These are phyloP conservation scores for Poecilia wingei DNA, from an alignment of 2,797 vertebrate genomes.

Conservation along the genomic window DNA sequence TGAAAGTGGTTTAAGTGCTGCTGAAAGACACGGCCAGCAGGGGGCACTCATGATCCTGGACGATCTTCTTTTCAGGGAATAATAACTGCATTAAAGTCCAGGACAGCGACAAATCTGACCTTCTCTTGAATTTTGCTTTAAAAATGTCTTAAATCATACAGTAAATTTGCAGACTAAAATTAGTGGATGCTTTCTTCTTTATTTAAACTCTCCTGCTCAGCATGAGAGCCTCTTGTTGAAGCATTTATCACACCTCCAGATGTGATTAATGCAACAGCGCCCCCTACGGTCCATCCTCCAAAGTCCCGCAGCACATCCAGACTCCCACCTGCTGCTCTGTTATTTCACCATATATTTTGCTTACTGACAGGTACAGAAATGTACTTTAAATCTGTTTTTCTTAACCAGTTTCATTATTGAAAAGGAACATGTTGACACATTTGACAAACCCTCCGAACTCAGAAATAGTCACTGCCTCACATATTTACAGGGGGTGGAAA, in stretches of 20 bases:
- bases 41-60: slow-evolving; percentile 51
- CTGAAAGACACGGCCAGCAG: slow-evolving; percentile 51
- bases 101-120: background rate
- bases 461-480: slow-evolving; percentile 6
- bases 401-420: background rate
- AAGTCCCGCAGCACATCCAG: slow-evolving; percentile 44
- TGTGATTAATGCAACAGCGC: slow-evolving; percentile 71
- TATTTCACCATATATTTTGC: slow-evolving; percentile 16
- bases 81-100: background rate
- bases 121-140: background rate
- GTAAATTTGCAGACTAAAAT: background rate
- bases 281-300: slow-evolving; percentile 55
- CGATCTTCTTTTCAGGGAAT: slow-evolving; percentile 15
- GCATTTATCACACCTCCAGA: slow-evolving; percentile 51
- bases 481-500: slow-evolving; percentile 11
- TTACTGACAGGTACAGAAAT: background rate
- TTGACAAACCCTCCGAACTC: background rate
- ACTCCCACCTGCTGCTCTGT: slow-evolving; percentile 6
- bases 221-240: slow-evolving; percentile 43
- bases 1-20: slow-evolving; percentile 32
- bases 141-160: background rate
- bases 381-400: background rate
- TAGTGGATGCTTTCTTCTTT: slow-evolving; percentile 31
- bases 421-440: slow-evolving; percentile 2
- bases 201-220: slow-evolving; percentile 48